A percentile compares a stretch with the other conserved stretches of the same genome.
Conservation (phyloP, 2,113 vertebrate species). For the Megaleporinus macrocephalus region DNA sequence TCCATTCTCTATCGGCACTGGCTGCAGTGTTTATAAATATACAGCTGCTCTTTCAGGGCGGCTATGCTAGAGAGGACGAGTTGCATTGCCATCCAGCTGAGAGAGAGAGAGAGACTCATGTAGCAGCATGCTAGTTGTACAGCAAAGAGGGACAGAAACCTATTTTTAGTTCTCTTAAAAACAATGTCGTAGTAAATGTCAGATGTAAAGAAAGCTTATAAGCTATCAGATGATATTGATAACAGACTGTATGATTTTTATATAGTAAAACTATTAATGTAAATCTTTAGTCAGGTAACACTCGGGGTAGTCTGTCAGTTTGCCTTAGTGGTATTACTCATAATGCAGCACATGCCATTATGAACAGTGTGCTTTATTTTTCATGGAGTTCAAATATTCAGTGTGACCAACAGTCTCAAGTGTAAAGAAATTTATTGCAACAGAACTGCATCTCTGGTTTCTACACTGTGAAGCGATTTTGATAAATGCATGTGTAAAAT, state of each 20-base stretch:
- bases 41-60: not conserved
- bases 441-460: not conserved
- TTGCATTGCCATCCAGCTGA: not conserved
- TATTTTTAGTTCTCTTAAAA: not conserved
- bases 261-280: not conserved
- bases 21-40: not conserved
- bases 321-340: not conserved
- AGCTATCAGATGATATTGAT: not conserved
- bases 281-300: not conserved
- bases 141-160: not conserved
- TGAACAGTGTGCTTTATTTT: slow-evolving; percentile 8
- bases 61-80: not conserved
- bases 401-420: not conserved
- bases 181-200: not conserved
- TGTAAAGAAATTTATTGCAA: slow-evolving; percentile 28
- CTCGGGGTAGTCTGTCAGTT: not conserved
- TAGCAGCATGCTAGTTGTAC: slow-evolving; percentile 5
- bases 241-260: not conserved
- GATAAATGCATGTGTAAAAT: not conserved
- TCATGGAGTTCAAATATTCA: not conserved
- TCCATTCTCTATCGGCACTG: not conserved
- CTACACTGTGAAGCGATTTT: not conserved
- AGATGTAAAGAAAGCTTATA: not conserved
- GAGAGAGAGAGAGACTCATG: not conserved
- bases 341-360: not conserved